Conservation (phyloP, 2,888 invertebrate species). For the Lithosia quadra region DNA sequence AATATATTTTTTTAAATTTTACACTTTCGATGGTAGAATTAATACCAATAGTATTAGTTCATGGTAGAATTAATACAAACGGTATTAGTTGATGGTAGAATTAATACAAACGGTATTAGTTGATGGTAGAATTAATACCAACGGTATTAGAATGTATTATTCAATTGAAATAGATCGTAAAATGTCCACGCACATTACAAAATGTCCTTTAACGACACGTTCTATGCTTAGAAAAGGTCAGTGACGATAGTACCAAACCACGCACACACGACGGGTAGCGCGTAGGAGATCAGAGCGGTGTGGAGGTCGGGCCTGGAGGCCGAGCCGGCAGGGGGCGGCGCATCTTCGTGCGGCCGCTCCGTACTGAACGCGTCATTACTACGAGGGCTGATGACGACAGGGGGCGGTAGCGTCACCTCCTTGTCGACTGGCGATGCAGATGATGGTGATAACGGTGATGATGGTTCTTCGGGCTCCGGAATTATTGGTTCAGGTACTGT, state of each 20-base stretch:
- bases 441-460: slow-evolving; percentile 57
- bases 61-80: not conserved
- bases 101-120: not conserved
- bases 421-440: slow-evolving; percentile 58
- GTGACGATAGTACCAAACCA: slow-evolving; percentile 95
- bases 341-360: slow-evolving; percentile 47
- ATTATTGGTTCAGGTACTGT: slow-evolving; percentile 54
- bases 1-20: too few relatives aligned
- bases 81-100: not conserved
- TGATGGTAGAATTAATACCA: too few relatives aligned
- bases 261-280: slow-evolving; percentile 93
- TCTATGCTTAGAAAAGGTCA: slow-evolving; percentile 91
- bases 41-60: not conserved
- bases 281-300: slow-evolving; percentile 90
- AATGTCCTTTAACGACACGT: not conserved
- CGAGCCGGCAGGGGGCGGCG: slow-evolving; percentile 66
- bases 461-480: slow-evolving; percentile 56
- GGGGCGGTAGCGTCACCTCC: not conserved
- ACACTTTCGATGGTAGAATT: too few relatives aligned
- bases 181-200: not conserved
- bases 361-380: slow-evolving; percentile 2
- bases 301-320: slow-evolving; percentile 85
- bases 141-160: not conserved
- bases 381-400: slow-evolving; percentile 4
- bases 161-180: not conserved